Percentiles rank a stretch among this genome's conserved stretches.
These are phyloP conservation scores for Phoxinus phoxinus DNA, from an alignment of 2,113 vertebrate genomes.

Conservation along the genomic window DNA sequence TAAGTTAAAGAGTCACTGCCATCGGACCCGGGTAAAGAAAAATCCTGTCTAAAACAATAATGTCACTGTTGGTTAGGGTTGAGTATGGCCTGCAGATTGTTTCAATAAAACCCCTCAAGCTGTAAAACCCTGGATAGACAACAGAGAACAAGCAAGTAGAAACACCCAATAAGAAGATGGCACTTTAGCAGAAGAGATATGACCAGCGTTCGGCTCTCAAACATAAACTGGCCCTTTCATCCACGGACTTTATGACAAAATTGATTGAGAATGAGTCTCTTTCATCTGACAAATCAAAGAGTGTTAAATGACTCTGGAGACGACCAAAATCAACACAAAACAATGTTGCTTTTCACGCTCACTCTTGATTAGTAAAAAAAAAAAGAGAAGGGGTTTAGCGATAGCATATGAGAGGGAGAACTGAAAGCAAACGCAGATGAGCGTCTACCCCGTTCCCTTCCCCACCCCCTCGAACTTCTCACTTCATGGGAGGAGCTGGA, in stretches of 20 bases:
- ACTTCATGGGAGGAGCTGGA: constrained; percentile 7
- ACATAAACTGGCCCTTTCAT: constrained; percentile 5
- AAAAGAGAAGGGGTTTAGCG: not conserved
- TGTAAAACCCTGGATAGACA: constrained; percentile 37
- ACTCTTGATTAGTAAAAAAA: not conserved
- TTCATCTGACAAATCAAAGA: constrained; percentile 19
- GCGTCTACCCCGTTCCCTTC: not conserved
- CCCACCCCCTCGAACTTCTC: not conserved
- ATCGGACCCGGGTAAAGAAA: constrained; percentile 45
- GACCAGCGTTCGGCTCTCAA: not conserved
- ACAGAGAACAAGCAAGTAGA: constrained; percentile 34
- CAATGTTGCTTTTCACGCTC: constrained; percentile 30
- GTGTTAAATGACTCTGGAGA: not conserved
- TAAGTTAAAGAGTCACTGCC: constrained; percentile 51
- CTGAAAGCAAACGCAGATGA: not conserved
- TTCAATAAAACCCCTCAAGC: constrained; percentile 51
- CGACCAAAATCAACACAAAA: constrained; percentile 25
- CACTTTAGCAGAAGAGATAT: constrained; percentile 24
- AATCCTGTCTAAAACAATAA: constrained; percentile 52
- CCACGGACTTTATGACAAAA: not conserved
- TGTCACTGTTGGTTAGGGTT: constrained; percentile 54
- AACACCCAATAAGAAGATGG: constrained; percentile 34
- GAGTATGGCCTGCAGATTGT: constrained; percentile 42
- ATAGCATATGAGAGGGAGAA: not conserved
- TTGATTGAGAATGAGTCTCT: not conserved